Evolutionary conservation across 2,888 invertebrate species (phyloP), one percentile per base, ranked within the genome.

Genomic region (Parascotia fuliginaria): DNA sequence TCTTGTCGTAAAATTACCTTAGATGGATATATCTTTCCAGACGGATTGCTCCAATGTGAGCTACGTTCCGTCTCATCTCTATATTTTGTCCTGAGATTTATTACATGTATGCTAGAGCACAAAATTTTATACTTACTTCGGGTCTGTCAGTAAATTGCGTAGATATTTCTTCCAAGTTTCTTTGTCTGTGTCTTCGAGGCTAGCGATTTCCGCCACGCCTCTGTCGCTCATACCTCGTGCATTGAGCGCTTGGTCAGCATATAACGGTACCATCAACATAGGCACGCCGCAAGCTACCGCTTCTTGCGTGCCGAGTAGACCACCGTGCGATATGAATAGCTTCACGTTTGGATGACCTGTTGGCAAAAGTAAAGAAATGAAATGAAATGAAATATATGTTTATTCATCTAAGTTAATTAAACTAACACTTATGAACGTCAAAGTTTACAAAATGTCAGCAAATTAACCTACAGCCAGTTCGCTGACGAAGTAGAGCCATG

Each of bases 321-420:
- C 94, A 3, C 94, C 94, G 77, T 94, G 94, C 0, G 94, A 93
- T 72, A 95, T 93, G 70, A 94, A 94, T 44, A 93, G 70, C 60
- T 87, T 89, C 0, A 93, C 88, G 56, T 93, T 93, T 1, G 89
- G 89, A 60, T 94, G 93, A 75, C 92, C 92, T 92, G 37, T 11
- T 2, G 6, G 27, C n/a, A 45, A 33, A 12, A 4, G 2, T 11
- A 22, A 7, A 4, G 13, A 13, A n/a, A 24, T 19, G 19, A 3
- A 19, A 19, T 3, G 19, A 19, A 2, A 19, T 19, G 19, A 3
- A 19, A 3, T 19, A 19, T 19, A 5, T 19, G 19, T 19, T n/a
- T n/a, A n/a, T n/a, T n/a, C n/a, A n/a, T n/a, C n/a, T n/a, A n/a
- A n/a, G n/a, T n/a, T n/a, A n/a, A n/a, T n/a, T n/a, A n/a, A n/a